Percentiles rank a stretch among this genome's conserved stretches.
Evolutionary conservation across 2,797 vertebrate genomes (phyloP).

Genomic region (Helostoma temminkii): DNA sequence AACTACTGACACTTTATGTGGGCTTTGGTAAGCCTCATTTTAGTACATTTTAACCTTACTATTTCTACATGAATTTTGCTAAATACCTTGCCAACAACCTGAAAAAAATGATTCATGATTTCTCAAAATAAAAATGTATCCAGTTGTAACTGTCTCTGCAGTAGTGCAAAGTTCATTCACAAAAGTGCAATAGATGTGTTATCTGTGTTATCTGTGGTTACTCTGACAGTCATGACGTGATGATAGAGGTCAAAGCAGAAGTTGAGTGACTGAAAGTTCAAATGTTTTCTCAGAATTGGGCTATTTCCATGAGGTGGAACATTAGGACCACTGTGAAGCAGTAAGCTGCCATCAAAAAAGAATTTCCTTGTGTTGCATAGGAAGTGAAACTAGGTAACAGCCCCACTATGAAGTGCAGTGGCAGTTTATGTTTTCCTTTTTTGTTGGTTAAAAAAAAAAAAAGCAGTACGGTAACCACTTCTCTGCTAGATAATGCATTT

Average conservation of each 20-base stretch:
- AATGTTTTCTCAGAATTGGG: too few relatives aligned
- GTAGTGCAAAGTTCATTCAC: neutral
- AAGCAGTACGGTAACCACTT: neutral
- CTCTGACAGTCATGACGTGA: neutral
- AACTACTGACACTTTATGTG: constrained; percentile 36
- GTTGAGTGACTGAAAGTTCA: too few relatives aligned
- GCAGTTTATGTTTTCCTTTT: neutral
- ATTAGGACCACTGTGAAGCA: neutral
- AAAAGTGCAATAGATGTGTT: neutral
- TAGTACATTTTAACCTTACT: neutral
- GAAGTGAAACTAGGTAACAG: constrained; percentile 8
- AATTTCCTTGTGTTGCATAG: neutral
- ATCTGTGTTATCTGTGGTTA: neutral
- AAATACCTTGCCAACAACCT: neutral
- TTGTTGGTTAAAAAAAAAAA: too few relatives aligned
- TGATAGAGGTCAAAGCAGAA: neutral
- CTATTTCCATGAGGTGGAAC: too few relatives aligned
- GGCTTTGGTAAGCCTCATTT: constrained; percentile 11
- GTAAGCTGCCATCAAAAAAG: neutral
- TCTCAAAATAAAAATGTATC: neutral
- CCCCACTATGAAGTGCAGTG: neutral
- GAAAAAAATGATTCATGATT: neutral
- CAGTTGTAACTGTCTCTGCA: neutral
- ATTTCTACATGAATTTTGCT: neutral
- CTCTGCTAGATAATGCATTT: neutral